Conservation (phyloP, 2,888 invertebrate genomes). For the Ophion ellenae region DNA sequence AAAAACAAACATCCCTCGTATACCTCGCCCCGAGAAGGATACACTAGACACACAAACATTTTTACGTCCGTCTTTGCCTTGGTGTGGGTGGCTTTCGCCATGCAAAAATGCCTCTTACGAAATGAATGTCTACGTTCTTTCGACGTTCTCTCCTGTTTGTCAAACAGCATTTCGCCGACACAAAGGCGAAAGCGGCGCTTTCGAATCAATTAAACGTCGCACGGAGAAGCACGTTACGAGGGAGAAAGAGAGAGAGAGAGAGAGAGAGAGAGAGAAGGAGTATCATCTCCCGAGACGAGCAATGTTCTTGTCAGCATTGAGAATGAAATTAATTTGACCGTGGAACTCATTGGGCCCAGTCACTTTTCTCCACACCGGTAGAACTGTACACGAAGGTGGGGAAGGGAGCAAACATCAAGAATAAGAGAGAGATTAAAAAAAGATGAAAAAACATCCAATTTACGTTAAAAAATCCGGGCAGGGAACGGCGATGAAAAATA, state of each 20-base stretch:
- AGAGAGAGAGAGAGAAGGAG: no score
- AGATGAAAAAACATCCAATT: no score
- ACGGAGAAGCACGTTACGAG: background rate
- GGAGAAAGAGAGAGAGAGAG: background rate
- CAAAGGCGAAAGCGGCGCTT: background rate
- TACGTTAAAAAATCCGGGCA: no score
- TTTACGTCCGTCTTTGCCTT: background rate
- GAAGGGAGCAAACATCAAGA: background rate
- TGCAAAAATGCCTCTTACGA: conserved; percentile 32
- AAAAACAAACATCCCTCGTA: conserved; percentile 52
- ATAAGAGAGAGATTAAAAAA: no score
- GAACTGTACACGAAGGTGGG: no score
- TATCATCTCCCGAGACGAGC: no score
- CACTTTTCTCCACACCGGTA: background rate
- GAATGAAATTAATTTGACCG: background rate
- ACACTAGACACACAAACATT: background rate
- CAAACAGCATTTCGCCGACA: background rate
- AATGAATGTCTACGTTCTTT: conserved; percentile 30
- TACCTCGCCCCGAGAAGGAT: conserved; percentile 8
- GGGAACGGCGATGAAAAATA: no score
- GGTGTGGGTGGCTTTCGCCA: background rate
- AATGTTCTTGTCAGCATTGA: no score
- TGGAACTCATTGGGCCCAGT: background rate
- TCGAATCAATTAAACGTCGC: conserved; percentile 1
- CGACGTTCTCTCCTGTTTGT: background rate